Evolutionary conservation across 1,140 invertebrate genomes (phyloP).

Genomic region (Sarcophaga bullata): DNA sequence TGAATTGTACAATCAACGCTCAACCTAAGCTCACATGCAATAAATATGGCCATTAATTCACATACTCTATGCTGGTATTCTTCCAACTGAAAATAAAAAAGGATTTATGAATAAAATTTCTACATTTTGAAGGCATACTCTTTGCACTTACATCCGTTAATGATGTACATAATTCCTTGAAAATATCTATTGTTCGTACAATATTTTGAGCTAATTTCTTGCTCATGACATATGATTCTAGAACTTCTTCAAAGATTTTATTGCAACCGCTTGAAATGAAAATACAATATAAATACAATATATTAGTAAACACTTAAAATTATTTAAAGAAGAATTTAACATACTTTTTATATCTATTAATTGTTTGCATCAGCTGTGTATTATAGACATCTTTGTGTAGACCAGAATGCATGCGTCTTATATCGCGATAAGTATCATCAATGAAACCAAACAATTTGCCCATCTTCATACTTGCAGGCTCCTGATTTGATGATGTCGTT

Average conservation of each 20-base stretch:
- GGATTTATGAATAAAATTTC: too few species aligned
- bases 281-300: not conserved
- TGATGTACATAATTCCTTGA: constrained; percentile 18
- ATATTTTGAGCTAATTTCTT: constrained; percentile 2
- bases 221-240: not conserved
- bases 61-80: constrained; percentile 52
- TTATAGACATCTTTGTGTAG: not conserved
- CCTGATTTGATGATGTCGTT: not conserved
- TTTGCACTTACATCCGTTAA: constrained; percentile 19
- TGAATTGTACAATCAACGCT: constrained; percentile 48
- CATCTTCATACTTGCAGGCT: not conserved
- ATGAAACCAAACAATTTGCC: constrained; percentile 16
- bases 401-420: not conserved
- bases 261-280: constrained; percentile 10
- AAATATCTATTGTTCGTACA: constrained; percentile 8
- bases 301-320: not conserved
- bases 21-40: constrained; percentile 55
- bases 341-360: constrained; percentile 35
- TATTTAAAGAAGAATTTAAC: not conserved
- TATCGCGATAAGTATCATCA: constrained; percentile 22
- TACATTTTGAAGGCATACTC: too few species aligned
- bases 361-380: constrained; percentile 18
- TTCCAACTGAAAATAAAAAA: not conserved
- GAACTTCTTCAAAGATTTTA: not conserved
- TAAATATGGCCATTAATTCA: constrained; percentile 55